Evolutionary conservation across 2,113 vertebrate genomes (phyloP).

Genomic region (Dicerorhinus sumatrensis): DNA sequence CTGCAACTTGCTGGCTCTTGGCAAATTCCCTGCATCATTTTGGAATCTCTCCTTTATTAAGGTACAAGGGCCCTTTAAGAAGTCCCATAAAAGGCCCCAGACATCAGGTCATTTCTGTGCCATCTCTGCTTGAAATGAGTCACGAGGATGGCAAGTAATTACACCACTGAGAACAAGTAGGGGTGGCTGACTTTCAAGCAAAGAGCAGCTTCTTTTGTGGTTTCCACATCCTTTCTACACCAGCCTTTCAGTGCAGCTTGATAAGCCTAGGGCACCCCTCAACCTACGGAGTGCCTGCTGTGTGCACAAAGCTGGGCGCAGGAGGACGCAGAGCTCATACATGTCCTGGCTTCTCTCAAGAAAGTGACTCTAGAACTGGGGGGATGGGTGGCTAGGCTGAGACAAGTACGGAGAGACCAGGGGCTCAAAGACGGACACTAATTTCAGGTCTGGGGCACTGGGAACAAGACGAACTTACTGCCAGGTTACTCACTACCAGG

Average conservation of each 20-base stretch:
- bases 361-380: not conserved
- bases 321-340: not conserved
- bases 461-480: not conserved
- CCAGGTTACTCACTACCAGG: not conserved
- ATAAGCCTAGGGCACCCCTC: not conserved
- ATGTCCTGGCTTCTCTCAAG: not conserved
- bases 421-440: not conserved
- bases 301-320: not conserved
- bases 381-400: not conserved
- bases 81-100: not conserved
- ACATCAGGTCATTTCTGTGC: not conserved
- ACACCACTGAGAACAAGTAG: not conserved
- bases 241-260: fast-evolving
- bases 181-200: not conserved
- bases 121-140: not conserved
- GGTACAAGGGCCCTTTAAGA: not conserved
- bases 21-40: not conserved
- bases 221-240: not conserved
- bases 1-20: not conserved
- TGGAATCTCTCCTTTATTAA: not conserved
- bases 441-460: not conserved
- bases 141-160: not conserved
- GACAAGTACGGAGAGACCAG: not conserved
- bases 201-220: slow-evolving; percentile 14
- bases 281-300: fast-evolving